Percentiles rank a stretch among this genome's conserved stretches.
phyloP scores from a whole-genome alignment of 2,888 invertebrate species.

The Muschampia plurimacula region DNA sequence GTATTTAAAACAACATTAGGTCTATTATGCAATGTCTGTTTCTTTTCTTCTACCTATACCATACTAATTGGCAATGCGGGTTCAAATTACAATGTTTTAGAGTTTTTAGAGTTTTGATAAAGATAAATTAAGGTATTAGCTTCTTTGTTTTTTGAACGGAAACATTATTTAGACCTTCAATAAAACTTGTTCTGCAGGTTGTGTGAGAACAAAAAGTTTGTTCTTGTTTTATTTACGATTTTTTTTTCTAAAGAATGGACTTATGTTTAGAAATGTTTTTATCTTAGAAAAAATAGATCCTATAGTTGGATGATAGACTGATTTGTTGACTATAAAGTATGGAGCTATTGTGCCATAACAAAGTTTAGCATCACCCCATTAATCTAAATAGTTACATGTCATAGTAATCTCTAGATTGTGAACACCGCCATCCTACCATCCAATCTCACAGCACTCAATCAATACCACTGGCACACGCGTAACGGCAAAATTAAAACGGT shows the following conservation, averaged over 20 bases:
- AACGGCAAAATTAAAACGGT: slow-evolving; percentile 62
- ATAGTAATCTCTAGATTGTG: slow-evolving; percentile 44
- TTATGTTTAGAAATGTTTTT: not conserved
- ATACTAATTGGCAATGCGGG: slow-evolving; percentile 14
- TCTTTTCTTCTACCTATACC: not conserved
- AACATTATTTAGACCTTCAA: slow-evolving; percentile 24
- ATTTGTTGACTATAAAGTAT: not conserved
- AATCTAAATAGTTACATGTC: slow-evolving; percentile 49
- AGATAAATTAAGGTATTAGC: slow-evolving; percentile 22
- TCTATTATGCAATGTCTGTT: slow-evolving; percentile 19
- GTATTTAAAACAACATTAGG: slow-evolving; percentile 28
- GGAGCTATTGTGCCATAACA: slow-evolving; percentile 8
- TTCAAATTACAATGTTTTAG: not conserved
- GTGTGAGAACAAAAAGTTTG: not conserved
- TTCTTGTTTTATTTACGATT: slow-evolving; percentile 14
- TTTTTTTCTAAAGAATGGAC: slow-evolving; percentile 5
- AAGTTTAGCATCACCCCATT: slow-evolving; percentile 36
- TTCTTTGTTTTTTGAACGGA: slow-evolving; percentile 33
- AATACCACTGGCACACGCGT: slow-evolving; percentile 61
- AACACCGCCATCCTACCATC: slow-evolving; percentile 53
- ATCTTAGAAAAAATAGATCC: not conserved
- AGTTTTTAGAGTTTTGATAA: slow-evolving; percentile 22
- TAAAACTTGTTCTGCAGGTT: slow-evolving; percentile 32
- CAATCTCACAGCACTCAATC: slow-evolving; percentile 64
- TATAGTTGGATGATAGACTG: not conserved